Evolutionary conservation across 2,113 vertebrate genomes (phyloP).

Genomic region (Protobothrops flavoviridis): DNA sequence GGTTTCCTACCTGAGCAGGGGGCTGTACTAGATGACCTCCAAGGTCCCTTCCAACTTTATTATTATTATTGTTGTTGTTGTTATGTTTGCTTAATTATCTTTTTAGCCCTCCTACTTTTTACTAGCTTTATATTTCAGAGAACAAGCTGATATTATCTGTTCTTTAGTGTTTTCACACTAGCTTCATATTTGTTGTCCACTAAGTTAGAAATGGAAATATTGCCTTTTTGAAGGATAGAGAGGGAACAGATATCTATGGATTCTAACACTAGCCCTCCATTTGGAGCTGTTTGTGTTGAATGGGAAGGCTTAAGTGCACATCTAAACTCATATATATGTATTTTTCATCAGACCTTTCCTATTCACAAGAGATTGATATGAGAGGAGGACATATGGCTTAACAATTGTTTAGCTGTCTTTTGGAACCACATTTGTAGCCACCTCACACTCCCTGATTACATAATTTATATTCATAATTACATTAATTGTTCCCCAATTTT

Average conservation of each 20-base stretch:
- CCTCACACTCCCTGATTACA: not conserved
- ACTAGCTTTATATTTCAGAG: not conserved
- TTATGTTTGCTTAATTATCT: not conserved
- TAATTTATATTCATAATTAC: not conserved
- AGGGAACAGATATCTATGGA: not conserved
- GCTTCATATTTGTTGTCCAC: not conserved
- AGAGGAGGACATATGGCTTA: not conserved
- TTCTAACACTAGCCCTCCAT: not conserved
- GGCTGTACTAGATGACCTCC: too few relatives aligned
- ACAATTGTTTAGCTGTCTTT: not conserved
- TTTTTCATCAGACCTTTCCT: not conserved
- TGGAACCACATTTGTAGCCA: not conserved
- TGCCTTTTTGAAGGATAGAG: not conserved
- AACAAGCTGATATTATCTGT: not conserved
- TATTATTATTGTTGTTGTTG: too few relatives aligned
- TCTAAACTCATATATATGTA: not conserved
- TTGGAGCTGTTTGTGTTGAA: not conserved
- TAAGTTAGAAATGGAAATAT: not conserved
- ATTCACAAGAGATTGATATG: not conserved
- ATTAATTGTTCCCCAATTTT: constrained; percentile 15
- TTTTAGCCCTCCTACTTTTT: not conserved
- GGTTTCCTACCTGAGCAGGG: too few relatives aligned
- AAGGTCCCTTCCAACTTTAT: too few relatives aligned
- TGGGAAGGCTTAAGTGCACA: not conserved
- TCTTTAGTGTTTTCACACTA: not conserved